These are phyloP conservation scores for Fringilla coelebs DNA, from an alignment of 2,797 vertebrate genomes.

Conservation along the genomic window DNA sequence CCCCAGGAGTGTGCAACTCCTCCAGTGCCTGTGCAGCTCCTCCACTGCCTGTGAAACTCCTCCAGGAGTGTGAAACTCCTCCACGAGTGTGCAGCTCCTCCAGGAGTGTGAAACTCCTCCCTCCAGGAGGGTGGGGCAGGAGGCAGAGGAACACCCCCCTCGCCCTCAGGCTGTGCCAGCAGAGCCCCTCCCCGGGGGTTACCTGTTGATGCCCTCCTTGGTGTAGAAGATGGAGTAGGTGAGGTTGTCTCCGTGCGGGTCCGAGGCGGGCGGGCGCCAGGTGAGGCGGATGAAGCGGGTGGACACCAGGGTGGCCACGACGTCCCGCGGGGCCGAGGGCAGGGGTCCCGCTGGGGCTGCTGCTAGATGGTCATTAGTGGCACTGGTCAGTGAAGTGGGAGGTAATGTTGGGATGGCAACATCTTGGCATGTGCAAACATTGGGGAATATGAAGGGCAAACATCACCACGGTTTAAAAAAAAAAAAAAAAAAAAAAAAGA, in stretches of 20 bases:
- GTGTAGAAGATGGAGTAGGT: slow-evolving; percentile 97
- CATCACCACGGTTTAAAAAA: slow-evolving; percentile 75
- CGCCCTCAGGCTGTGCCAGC: background rate
- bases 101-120: background rate
- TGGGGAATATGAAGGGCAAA: slow-evolving; percentile 80
- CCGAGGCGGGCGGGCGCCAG: slow-evolving; percentile 89
- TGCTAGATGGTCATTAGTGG: slow-evolving; percentile 99
- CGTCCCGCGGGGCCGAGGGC: slow-evolving; percentile 91
- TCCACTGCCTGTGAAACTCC: too few relatives aligned
- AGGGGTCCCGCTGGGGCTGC: slow-evolving; percentile 88
- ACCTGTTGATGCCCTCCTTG: slow-evolving; percentile 91
- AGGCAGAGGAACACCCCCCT: background rate
- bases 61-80: background rate
- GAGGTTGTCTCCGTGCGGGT: slow-evolving; percentile 92
- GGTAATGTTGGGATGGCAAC: slow-evolving; percentile 93
- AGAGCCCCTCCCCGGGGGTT: background rate
- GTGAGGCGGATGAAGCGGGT: slow-evolving; percentile 98
- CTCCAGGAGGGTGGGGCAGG: background rate
- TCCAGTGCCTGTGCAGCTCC: too few relatives aligned
- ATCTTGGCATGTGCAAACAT: slow-evolving; percentile 88
- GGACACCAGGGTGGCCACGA: slow-evolving; percentile 95
- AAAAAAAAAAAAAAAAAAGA: slow-evolving; percentile 45
- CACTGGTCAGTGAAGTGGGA: slow-evolving; percentile 99
- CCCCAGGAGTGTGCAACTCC: too few relatives aligned
- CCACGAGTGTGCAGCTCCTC: too few relatives aligned